phyloP scores from a whole-genome alignment of 2,888 invertebrate genomes.

The Noctua fimbriata region DNA sequence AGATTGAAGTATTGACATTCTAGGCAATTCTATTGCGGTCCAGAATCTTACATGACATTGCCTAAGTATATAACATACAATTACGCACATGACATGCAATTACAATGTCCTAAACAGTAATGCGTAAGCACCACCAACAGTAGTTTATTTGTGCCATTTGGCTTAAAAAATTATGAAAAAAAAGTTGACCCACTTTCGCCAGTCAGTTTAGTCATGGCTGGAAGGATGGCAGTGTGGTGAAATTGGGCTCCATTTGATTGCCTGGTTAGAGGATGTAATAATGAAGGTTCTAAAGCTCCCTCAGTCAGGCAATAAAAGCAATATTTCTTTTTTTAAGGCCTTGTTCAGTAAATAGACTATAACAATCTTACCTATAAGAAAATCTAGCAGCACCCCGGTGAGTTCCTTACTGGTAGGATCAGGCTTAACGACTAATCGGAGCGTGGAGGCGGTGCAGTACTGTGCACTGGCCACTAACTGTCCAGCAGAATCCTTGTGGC shows the following conservation, averaged over 20 bases:
- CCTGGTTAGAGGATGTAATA: not conserved
- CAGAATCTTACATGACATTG: not conserved
- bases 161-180: not conserved
- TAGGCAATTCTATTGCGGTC: not conserved
- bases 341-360: not conserved
- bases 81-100: not conserved
- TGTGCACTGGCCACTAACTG: constrained; percentile 84
- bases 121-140: not conserved
- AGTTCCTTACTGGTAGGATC: constrained; percentile 78
- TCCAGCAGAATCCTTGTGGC: constrained; percentile 76
- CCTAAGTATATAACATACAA: not conserved
- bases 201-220: not conserved
- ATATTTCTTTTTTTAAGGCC: not conserved
- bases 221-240: not conserved
- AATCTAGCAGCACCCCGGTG: constrained; percentile 78
- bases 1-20: not conserved
- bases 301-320: not conserved
- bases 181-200: not conserved
- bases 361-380: constrained; percentile 77
- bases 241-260: not conserved
- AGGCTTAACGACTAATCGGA: constrained; percentile 76
- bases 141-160: not conserved
- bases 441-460: constrained; percentile 77
- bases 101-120: not conserved
- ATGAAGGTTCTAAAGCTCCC: not conserved